phyloP scores from a whole-genome alignment of 2,113 vertebrate genomes.

The Calidris pugnax region DNA sequence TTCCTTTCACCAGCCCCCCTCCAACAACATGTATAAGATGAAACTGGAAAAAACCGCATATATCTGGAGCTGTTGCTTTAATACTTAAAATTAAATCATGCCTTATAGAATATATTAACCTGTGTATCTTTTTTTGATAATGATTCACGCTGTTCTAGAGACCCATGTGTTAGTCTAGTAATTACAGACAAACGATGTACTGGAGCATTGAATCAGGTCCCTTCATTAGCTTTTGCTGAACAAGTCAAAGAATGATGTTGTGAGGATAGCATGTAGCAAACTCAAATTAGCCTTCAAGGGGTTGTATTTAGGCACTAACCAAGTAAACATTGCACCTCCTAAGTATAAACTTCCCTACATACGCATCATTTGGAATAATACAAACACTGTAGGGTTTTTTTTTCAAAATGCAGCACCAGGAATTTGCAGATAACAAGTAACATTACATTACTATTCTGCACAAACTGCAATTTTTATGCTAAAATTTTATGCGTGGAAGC shows the following conservation, averaged over 20 bases:
- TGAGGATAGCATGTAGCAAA: background rate
- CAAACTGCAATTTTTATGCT: background rate
- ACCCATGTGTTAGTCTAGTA: background rate
- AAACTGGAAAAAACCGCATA: background rate
- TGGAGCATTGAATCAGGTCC: background rate
- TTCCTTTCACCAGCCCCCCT: background rate
- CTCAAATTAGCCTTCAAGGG: background rate
- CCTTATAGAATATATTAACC: background rate
- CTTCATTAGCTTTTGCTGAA: background rate
- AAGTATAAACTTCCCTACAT: background rate
- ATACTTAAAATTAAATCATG: background rate
- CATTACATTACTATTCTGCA: fast-evolving
- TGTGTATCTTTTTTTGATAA: background rate
- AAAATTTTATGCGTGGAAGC: background rate
- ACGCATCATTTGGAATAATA: background rate
- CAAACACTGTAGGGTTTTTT: background rate
- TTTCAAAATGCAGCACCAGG: background rate
- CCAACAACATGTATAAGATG: background rate
- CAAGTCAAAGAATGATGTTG: background rate
- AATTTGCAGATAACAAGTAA: background rate
- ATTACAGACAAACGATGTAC: background rate
- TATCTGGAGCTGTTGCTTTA: background rate
- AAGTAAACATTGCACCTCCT: background rate
- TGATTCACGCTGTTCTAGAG: background rate
- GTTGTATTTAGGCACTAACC: background rate